A percentile compares a stretch with the other conserved stretches of the same genome.
Conservation (phyloP, 2,888 invertebrate species). For the Trachelus tabidus region DNA sequence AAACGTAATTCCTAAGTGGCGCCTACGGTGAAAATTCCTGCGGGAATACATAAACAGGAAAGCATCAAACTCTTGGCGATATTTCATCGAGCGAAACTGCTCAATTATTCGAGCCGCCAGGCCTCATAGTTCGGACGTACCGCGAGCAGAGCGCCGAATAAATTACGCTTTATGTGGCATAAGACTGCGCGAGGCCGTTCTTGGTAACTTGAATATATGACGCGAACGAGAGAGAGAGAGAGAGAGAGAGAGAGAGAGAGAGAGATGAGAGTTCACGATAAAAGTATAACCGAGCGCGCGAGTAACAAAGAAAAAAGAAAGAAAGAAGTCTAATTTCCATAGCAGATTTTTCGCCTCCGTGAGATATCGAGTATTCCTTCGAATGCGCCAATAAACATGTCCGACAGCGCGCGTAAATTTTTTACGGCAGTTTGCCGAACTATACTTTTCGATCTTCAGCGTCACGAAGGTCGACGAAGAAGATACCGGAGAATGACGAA, state of each 20-base stretch:
- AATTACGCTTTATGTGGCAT: conserved; percentile 24
- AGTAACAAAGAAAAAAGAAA: background rate
- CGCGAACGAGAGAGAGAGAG: background rate
- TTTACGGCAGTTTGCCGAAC: background rate
- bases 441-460: background rate
- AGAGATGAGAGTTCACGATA: background rate
- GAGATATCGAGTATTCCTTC: background rate
- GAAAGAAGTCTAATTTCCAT: background rate
- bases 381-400: background rate
- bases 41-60: background rate
- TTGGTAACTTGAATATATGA: conserved; percentile 16
- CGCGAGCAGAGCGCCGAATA: conserved; percentile 14
- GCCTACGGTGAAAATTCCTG: background rate
- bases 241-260: background rate
- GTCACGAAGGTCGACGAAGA: background rate
- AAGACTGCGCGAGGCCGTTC: conserved; percentile 18
- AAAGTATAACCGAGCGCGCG: background rate
- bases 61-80: background rate
- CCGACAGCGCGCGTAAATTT: background rate
- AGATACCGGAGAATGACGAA: background rate
- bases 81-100: conserved; percentile 1
- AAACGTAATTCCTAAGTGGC: background rate
- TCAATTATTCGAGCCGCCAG: background rate
- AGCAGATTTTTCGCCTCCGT: background rate
- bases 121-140: background rate